phyloP scores from a whole-genome alignment of 2,113 vertebrate genomes.

The Tyrannus savana region DNA sequence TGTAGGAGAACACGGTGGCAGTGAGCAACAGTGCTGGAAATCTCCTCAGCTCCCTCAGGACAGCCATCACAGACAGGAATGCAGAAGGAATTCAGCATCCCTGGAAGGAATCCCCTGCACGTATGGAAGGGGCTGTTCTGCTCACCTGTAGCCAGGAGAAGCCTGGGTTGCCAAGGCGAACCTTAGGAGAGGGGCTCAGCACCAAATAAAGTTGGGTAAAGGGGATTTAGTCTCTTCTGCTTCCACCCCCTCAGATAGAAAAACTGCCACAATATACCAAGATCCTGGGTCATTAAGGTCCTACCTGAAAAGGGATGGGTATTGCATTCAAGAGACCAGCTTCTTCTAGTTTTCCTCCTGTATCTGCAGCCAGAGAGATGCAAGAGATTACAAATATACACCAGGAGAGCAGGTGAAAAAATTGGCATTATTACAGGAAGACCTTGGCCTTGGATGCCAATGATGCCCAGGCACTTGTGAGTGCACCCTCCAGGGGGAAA shows the following conservation, averaged over 20 bases:
- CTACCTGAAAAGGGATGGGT: neutral
- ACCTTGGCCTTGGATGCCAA: neutral
- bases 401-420: neutral
- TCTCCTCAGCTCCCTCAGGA: neutral
- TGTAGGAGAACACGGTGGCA: neutral
- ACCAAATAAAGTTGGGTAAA: neutral
- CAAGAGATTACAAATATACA: neutral
- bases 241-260: neutral
- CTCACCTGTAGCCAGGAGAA: neutral
- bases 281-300: neutral
- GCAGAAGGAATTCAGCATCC: neutral
- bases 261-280: neutral
- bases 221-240: neutral
- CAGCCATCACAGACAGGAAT: neutral
- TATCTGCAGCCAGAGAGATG: neutral
- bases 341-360: neutral
- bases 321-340: neutral
- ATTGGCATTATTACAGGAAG: neutral
- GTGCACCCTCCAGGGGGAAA: neutral
- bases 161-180: neutral
- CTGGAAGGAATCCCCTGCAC: neutral
- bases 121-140: accelerated
- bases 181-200: neutral
- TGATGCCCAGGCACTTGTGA: neutral
- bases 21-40: neutral